A percentile compares a stretch with the other conserved stretches of the same genome.
phyloP scores from a whole-genome alignment of 2,113 vertebrate genomes.

The Cynocephalus volans region DNA sequence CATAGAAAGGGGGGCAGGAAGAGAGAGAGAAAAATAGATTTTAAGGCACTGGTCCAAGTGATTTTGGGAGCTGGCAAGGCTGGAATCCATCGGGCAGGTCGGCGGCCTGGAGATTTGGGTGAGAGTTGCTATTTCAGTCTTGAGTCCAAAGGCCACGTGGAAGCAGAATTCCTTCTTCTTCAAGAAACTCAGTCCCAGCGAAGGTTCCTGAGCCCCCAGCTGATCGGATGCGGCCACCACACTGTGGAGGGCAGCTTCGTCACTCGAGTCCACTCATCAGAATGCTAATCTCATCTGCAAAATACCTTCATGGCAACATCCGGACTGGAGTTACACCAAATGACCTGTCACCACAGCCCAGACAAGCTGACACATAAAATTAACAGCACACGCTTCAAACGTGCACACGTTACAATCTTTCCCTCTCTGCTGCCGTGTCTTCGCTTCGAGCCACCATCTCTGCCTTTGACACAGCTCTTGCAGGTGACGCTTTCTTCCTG shows the following conservation, averaged over 20 bases:
- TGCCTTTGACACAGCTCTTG: no score
- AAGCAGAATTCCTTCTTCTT: background rate
- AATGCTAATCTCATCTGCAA: background rate
- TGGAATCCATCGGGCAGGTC: no score
- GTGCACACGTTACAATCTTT: no score
- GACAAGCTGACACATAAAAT: fast-evolving
- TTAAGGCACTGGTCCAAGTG: background rate
- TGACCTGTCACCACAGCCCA: background rate
- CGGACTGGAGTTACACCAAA: background rate
- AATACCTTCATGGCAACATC: background rate
- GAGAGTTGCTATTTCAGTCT: no score
- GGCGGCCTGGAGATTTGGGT: background rate
- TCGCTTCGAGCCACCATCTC: background rate
- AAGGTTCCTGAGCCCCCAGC: background rate
- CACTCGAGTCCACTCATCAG: background rate
- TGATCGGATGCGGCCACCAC: background rate
- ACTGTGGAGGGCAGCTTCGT: no score
- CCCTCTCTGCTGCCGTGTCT: background rate
- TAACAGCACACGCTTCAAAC: background rate
- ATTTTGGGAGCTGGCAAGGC: fast-evolving
- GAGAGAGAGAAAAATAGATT: no score
- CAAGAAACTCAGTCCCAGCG: no score
- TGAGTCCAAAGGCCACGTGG: background rate
- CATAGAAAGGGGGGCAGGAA: fast-evolving
- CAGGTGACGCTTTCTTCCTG: no score